Conservation (phyloP, 2,888 invertebrate species). For the Lepas anatifera region DNA sequence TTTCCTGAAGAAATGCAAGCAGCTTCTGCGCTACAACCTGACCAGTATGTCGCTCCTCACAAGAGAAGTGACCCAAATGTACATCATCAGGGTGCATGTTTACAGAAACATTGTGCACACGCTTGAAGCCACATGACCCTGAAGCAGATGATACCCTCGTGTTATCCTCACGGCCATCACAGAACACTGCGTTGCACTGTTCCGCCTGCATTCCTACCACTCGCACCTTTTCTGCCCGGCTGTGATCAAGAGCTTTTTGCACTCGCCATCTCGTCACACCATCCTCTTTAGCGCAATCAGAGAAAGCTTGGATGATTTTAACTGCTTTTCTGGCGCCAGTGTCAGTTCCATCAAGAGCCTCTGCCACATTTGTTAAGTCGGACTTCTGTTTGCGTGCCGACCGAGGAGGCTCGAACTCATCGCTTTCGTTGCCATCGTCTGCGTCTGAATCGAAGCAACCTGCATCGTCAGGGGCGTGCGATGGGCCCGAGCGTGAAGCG, state of each 20-base stretch:
- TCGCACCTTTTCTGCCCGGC: neutral
- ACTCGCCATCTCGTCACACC: neutral
- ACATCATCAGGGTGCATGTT: neutral
- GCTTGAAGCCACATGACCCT: neutral
- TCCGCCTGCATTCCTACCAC: neutral
- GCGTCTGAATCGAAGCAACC: no score
- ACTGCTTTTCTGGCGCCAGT: neutral
- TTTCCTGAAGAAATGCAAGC: neutral
- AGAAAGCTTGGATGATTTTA: neutral
- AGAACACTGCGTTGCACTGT: neutral
- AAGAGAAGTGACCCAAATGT: neutral
- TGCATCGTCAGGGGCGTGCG: no score
- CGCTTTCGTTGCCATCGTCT: no score
- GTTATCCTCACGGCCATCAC: neutral
- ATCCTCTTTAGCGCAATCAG: no score
- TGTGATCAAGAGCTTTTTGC: neutral
- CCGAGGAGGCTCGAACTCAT: no score
- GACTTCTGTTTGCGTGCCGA: no score
- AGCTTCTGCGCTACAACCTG: neutral
- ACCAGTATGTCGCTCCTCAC: neutral
- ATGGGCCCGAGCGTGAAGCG: no score
- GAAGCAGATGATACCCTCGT: neutral
- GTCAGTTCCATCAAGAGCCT: neutral
- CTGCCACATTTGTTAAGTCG: neutral
- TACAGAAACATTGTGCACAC: neutral